These are phyloP conservation scores for Puffinus mauretanicus DNA, from an alignment of 2,113 vertebrate genomes.

Conservation along the genomic window DNA sequence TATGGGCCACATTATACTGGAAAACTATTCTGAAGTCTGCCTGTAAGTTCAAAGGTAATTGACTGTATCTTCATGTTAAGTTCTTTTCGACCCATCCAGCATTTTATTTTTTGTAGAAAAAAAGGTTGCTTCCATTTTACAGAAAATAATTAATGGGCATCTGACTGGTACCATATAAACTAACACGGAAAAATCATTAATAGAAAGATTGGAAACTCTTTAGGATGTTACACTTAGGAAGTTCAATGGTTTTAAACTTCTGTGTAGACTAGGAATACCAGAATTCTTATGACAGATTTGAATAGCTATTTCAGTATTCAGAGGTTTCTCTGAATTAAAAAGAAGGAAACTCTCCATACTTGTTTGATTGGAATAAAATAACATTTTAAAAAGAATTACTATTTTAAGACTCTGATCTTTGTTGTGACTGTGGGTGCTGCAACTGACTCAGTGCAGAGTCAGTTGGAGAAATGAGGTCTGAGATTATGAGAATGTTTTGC, in stretches of 20 bases:
- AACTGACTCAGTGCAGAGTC: neutral
- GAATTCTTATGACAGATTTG: neutral
- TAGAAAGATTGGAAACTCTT: neutral
- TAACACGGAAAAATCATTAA: neutral
- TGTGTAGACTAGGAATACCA: neutral
- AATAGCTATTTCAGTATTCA: neutral
- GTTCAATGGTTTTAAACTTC: neutral
- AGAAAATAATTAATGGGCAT: neutral
- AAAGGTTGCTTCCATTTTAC: neutral
- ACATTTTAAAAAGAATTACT: neutral
- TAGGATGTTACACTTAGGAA: neutral
- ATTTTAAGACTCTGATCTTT: neutral
- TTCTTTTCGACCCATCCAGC: neutral
- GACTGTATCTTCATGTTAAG: neutral
- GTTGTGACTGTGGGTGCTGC: neutral
- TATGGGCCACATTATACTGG: neutral
- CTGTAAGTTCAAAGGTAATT: slow-evolving; percentile 9
- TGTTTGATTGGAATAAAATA: neutral
- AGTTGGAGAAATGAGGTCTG: neutral
- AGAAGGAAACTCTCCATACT: neutral
- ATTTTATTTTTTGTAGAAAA: neutral
- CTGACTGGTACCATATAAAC: neutral
- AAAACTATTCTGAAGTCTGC: slow-evolving; percentile 5
- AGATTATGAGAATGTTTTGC: neutral
- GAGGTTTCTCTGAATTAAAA: neutral